These are phyloP conservation scores for Parauchenoglanis ngamensis DNA, from an alignment of 2,797 vertebrate genomes.

Conservation along the genomic window DNA sequence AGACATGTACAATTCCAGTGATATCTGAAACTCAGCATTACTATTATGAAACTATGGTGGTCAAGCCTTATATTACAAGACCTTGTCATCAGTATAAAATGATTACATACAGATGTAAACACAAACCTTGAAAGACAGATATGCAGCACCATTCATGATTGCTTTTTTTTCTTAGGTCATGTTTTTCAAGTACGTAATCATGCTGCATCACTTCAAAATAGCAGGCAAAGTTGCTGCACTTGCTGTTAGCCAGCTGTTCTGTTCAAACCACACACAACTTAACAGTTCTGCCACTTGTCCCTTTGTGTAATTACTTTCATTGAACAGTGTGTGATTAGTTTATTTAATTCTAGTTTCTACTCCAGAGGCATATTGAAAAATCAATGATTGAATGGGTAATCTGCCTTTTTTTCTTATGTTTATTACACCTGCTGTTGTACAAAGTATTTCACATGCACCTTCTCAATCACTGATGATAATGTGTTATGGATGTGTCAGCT, in stretches of 20 bases:
- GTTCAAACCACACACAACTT: not conserved
- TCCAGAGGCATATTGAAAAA: not conserved
- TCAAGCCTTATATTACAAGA: not conserved
- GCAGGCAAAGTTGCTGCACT: not conserved
- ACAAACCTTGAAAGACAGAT: not conserved
- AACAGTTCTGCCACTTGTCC: not conserved
- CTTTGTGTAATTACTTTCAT: not conserved
- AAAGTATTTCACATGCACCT: not conserved
- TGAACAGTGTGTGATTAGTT: not conserved
- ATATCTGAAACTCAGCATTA: not conserved
- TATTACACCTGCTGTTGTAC: not conserved
- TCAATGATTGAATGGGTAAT: not conserved
- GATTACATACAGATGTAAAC: not conserved
- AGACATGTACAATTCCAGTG: not conserved
- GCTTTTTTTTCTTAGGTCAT: not conserved
- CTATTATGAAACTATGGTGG: not conserved
- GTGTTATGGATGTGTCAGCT: not conserved
- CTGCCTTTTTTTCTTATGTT: not conserved
- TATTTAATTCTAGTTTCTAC: not conserved
- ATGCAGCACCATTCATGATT: not conserved
- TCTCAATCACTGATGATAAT: not conserved
- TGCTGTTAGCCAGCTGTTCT: not conserved
- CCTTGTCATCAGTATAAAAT: not conserved
- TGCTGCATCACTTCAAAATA: not conserved
- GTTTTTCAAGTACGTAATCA: not conserved